Base-by-base conservation (phyloP, 2,888 invertebrate species). In the Lasioglossum figueresi region DNA sequence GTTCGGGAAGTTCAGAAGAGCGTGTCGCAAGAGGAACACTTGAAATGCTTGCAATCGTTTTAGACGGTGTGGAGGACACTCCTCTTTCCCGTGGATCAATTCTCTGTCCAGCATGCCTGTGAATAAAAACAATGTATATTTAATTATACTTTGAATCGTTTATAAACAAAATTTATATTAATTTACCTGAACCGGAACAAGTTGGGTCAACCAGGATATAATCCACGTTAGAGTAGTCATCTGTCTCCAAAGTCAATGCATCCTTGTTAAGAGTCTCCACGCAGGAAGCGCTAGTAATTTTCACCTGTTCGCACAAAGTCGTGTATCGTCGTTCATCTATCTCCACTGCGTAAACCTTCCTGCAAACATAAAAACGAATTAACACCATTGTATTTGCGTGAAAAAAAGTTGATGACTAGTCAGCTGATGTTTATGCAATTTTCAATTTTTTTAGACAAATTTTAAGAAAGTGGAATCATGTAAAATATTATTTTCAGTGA, bases 171-270 rank as follows among this genome's bases (percentile, higher is more conserved):
- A 23, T 74, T 78, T 10, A 68, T 95, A 52, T 52, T 23, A 52
- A 52, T 52, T 52, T 96, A 97, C 98, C 99, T 94, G 99, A 98
- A 68, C 99, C 99, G 40, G 99, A 98, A 95, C 99, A 99, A 80
- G 99, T 98, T 0, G 99, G 99, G 95, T 99, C 99, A 0, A 99
- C 97, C n/a, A 99, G 95, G 90, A 99, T 97, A 92, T 98, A 99
- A 94, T 98, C 97, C 0, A 99, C 98, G 89, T 97, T 96, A 45
- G 96, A 96, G 91, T 96, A 96, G 31, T 97, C 96, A 0, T 95
- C 95, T 19, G 95, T 95, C 91, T 96, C 96, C 40, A 98, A 95
- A 45, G 96, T 96, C 68, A 98, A 95, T 19, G 98, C 97, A 95
- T 99, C 99, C 79, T 95, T 96, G 89, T 97, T 96, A 1, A 97